A percentile compares a stretch with the other conserved stretches of the same genome.
Conservation (phyloP, 2,888 invertebrate species). For the Microplitis deprimator region DNA sequence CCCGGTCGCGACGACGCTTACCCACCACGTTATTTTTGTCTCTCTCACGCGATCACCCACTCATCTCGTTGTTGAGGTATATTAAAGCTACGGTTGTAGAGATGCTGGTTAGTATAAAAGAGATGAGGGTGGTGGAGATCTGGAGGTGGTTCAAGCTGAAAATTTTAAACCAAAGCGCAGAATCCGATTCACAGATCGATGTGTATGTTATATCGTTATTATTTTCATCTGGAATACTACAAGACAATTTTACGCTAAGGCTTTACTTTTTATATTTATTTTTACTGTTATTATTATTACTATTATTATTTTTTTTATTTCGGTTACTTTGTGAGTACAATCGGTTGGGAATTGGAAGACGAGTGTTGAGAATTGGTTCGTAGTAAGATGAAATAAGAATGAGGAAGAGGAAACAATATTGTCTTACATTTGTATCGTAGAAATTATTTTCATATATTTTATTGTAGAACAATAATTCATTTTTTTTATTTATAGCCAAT, state of each 20-base stretch:
- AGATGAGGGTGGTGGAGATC: conserved; percentile 3
- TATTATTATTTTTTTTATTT: neutral
- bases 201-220: conserved; percentile 59
- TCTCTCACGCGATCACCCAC: conserved; percentile 28
- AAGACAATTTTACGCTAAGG: conserved; percentile 12
- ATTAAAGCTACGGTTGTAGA: neutral
- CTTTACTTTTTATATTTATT: neutral
- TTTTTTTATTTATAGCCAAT: too few species aligned
- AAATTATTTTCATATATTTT: too few species aligned
- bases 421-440: neutral
- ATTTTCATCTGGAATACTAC: conserved; percentile 12
- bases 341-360: neutral
- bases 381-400: neutral
- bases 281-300: neutral
- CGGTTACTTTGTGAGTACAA: neutral
- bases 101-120: neutral
- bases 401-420: neutral
- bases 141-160: conserved; percentile 23
- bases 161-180: conserved; percentile 51
- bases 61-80: neutral
- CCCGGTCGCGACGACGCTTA: conserved; percentile 58
- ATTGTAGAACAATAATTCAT: too few species aligned
- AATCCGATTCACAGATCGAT: conserved; percentile 62
- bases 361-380: neutral
- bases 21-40: conserved; percentile 37